Conservation (phyloP, 2,113 vertebrate species). For the Pogonocichla stellata region DNA sequence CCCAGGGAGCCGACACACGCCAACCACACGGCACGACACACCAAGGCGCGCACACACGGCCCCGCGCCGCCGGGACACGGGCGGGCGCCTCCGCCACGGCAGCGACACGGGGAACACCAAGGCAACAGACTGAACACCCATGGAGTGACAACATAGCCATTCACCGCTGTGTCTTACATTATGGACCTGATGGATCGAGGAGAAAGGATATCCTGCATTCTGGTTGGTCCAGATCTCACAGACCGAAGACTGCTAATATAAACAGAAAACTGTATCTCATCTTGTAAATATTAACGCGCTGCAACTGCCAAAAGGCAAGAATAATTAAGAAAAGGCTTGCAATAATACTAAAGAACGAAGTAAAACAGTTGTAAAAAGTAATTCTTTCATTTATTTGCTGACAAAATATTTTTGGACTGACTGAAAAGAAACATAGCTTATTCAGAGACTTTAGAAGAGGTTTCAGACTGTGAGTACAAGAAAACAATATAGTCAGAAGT, state of each 20-base stretch:
- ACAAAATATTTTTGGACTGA: constrained; percentile 49
- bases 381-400: constrained; percentile 43
- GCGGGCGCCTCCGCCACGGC: background rate
- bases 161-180: constrained; percentile 77
- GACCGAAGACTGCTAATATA: constrained; percentile 84
- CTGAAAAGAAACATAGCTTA: constrained; percentile 12
- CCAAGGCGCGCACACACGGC: constrained; percentile 45
- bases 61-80: background rate
- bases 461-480: constrained; percentile 32
- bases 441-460: background rate
- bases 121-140: constrained; percentile 70
- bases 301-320: constrained; percentile 64
- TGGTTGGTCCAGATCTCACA: constrained; percentile 85
- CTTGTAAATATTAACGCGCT: constrained; percentile 74
- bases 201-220: constrained; percentile 85
- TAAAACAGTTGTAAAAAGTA: constrained; percentile 47
- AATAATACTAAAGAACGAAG: constrained; percentile 44
- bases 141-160: constrained; percentile 69
- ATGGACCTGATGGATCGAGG: constrained; percentile 83
- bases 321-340: constrained; percentile 51
- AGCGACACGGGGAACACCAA: constrained; percentile 64
- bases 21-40: constrained; percentile 54
- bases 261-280: constrained; percentile 85
- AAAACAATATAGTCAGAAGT: constrained; percentile 45
- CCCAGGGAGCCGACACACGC: constrained; percentile 43